Evolutionary conservation across 64 coral and sea anemone species (phyloP), one percentile per base, ranked within the genome.

Genomic region (Pachyseris speciosa): DNA sequence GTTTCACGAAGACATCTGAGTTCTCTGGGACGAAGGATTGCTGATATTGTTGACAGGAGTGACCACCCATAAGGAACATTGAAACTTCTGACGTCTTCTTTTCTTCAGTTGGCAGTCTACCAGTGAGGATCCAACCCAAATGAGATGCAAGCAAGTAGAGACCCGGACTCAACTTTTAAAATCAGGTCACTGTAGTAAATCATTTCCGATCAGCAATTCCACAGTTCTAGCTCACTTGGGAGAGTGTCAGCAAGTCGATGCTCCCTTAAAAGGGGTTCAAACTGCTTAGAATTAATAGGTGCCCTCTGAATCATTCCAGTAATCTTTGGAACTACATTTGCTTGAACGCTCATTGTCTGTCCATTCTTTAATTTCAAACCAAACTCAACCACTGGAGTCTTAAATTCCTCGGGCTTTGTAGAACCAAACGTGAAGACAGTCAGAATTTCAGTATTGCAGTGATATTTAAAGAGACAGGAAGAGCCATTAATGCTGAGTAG

Each of bases 281-380:
- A 63, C 65, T 52, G 80, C 11, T 91, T 70, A 20, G 75, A 28
- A 60, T 90, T 79, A 26, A 79, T 49, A 45, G 87, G 87, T 64
- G 67, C 78, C 78, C 87, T 90, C 51, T 90, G 86, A 60, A 90
- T 32, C 64, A 78, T 78, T 33, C 87, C 74, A 90, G 72, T 90
- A 28, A 90, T 91, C 60, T 91, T 53, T 83, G 89, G 78, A 37
- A 91, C 77, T 20, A 83, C 90, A 85, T 92, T 92, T 70, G 74
- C 90, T 64, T 67, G 59, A 32, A 92, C 32, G 32, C 75, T 85
- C 52, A 92, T 71, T 19, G 90, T 85, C 22, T 73, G 52, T 24
- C 34, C 47, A 72, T 92, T 81, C 43, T 92, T 92, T 34, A 85
- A 41, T 75, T 38, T 67, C 74, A 92, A 53, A 64, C 72, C 69